Evolutionary conservation across 2,888 invertebrate genomes (phyloP).

Genomic region (Synergus umbraculus): DNA sequence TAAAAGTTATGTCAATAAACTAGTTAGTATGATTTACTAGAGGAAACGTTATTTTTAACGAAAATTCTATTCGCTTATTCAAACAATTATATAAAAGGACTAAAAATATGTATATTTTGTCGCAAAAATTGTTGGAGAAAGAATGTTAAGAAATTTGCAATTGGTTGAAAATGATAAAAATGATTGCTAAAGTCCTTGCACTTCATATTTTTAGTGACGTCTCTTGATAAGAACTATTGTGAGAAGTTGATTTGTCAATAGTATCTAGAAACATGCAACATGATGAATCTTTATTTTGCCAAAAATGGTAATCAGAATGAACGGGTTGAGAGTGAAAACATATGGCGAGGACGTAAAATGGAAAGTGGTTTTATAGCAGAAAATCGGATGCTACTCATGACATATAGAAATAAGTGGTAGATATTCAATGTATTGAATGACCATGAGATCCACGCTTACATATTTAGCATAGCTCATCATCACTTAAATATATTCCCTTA

Average conservation of each 20-base stretch:
- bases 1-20: background rate
- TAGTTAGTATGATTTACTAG: background rate
- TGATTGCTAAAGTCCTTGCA: background rate
- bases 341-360: slow-evolving; percentile 62
- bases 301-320: slow-evolving; percentile 47
- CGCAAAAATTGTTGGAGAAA: background rate
- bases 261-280: background rate
- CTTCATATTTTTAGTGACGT: background rate
- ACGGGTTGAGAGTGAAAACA: slow-evolving; percentile 63
- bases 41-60: background rate
- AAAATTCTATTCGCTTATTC: background rate
- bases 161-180: background rate
- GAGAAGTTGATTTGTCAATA: background rate
- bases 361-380: slow-evolving; percentile 62
- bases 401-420: slow-evolving; percentile 21
- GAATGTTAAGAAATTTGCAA: background rate
- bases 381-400: slow-evolving; percentile 56
- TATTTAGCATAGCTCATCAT: background rate
- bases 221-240: background rate
- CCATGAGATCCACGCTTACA: slow-evolving; percentile 20
- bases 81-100: background rate
- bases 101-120: too few species aligned
- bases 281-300: slow-evolving; percentile 20
- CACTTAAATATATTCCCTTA: slow-evolving; percentile 17
- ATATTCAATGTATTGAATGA: background rate